A percentile compares a stretch with the other conserved stretches of the same genome.
Evolutionary conservation across 2,113 vertebrate genomes (phyloP).

Genomic region (Muscicapa adusta): DNA sequence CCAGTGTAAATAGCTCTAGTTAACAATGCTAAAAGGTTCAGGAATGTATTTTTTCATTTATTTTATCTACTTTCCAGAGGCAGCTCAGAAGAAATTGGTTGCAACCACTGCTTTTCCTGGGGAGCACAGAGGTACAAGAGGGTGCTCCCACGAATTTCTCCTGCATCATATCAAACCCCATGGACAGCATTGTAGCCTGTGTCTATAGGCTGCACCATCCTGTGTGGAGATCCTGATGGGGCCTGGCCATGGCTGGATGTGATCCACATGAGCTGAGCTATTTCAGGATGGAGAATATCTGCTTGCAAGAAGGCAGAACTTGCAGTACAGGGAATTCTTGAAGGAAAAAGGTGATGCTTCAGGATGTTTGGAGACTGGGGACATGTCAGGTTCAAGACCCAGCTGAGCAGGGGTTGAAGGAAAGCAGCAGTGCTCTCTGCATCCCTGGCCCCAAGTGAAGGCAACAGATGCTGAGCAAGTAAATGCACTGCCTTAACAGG

Average conservation of each 20-base stretch:
- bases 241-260: background rate
- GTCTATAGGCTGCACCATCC: background rate
- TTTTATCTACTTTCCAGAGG: background rate
- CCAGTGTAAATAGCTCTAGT: background rate
- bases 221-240: background rate
- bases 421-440: background rate
- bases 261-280: background rate
- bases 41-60: background rate
- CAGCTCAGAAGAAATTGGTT: background rate
- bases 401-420: background rate
- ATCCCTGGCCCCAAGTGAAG: background rate
- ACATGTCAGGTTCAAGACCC: background rate
- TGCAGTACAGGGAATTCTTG: background rate
- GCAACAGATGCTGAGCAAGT: background rate
- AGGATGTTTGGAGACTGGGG: background rate
- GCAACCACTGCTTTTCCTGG: background rate
- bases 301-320: background rate
- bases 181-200: background rate
- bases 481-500: background rate
- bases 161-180: background rate
- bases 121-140: background rate
- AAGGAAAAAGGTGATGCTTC: background rate
- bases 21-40: background rate
- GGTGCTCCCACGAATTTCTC: background rate
- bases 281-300: background rate